phyloP scores from a whole-genome alignment of 1,140 invertebrate genomes.

The Venturia canescens region DNA sequence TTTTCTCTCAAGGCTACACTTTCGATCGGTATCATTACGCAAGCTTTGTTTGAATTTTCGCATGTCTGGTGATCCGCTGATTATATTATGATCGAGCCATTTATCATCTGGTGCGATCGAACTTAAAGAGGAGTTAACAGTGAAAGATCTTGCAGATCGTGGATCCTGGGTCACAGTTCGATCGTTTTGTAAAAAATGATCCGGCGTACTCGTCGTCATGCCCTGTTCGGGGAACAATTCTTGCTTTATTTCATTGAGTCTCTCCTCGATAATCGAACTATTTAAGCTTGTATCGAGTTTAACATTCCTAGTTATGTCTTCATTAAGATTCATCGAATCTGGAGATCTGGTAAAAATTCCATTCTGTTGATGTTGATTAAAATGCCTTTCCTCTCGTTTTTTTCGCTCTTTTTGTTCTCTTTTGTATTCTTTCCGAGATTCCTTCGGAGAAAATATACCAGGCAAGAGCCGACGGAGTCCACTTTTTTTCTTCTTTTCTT shows the following conservation, averaged over 20 bases:
- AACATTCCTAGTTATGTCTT: slow-evolving; percentile 72
- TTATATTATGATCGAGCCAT: slow-evolving; percentile 67
- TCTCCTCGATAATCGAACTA: slow-evolving; percentile 68
- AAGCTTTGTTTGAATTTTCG: slow-evolving; percentile 57
- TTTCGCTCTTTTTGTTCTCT: slow-evolving; percentile 68
- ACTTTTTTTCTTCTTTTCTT: slow-evolving; percentile 71
- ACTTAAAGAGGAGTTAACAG: slow-evolving; percentile 62
- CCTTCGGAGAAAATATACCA: slow-evolving; percentile 71
- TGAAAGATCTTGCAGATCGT: slow-evolving; percentile 60
- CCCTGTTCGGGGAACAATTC: slow-evolving; percentile 68
- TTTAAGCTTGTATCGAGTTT: slow-evolving; percentile 70
- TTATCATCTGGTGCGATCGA: slow-evolving; percentile 65
- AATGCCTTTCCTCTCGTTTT: slow-evolving; percentile 68
- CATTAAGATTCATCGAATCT: slow-evolving; percentile 73
- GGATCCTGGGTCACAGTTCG: slow-evolving; percentile 52
- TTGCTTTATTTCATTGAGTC: slow-evolving; percentile 70
- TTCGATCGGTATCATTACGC: slow-evolving; percentile 55
- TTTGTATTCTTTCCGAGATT: slow-evolving; percentile 70
- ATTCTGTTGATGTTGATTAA: slow-evolving; percentile 71
- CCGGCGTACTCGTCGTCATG: slow-evolving; percentile 68
- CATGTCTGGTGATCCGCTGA: slow-evolving; percentile 60
- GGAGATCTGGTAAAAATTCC: slow-evolving; percentile 71
- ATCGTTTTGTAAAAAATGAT: slow-evolving; percentile 64
- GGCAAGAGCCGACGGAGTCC: slow-evolving; percentile 69
- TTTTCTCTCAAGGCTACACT: slow-evolving; percentile 68